Conservation (phyloP, 2,113 vertebrate genomes). For the Tachycineta bicolor region DNA sequence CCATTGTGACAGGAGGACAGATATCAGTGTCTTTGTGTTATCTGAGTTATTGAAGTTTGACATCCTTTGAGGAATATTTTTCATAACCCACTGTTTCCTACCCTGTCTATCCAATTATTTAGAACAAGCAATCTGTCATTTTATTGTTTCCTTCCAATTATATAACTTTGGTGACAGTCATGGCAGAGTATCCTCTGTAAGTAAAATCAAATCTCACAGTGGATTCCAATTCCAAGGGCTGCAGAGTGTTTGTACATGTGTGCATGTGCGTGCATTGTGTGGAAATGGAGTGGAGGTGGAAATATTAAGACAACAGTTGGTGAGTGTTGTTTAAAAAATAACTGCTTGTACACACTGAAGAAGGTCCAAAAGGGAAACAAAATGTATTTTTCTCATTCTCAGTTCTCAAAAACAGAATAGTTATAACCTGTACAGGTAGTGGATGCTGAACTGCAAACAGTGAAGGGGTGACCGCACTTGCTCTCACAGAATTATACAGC, state of each 20-base stretch:
- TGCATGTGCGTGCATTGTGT: not conserved
- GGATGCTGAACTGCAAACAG: not conserved
- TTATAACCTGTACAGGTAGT: not conserved
- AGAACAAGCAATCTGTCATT: conserved; percentile 78
- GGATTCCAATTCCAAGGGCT: conserved; percentile 25
- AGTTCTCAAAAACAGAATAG: not conserved
- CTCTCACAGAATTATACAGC: not conserved
- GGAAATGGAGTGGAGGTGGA: not conserved
- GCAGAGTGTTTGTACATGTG: not conserved
- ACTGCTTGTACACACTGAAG: not conserved
- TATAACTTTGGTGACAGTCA: conserved; percentile 67
- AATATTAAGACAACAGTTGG: not conserved
- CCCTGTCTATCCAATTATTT: conserved; percentile 71
- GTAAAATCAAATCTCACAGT: conserved; percentile 1
- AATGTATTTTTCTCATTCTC: not conserved
- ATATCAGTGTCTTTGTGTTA: conserved; percentile 64
- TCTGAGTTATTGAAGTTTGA: conserved; percentile 65
- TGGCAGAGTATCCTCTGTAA: conserved; percentile 57
- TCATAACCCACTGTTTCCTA: conserved; percentile 68
- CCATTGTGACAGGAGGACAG: conserved; percentile 42
- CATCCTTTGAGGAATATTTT: conserved; percentile 71
- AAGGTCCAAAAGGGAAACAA: not conserved
- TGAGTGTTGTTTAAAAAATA: conserved; percentile 3
- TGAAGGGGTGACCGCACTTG: not conserved
- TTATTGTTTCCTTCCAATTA: conserved; percentile 73